Evolutionary conservation across 1,140 invertebrate species (phyloP).

Genomic region (Eriocheir sinensis): DNA sequence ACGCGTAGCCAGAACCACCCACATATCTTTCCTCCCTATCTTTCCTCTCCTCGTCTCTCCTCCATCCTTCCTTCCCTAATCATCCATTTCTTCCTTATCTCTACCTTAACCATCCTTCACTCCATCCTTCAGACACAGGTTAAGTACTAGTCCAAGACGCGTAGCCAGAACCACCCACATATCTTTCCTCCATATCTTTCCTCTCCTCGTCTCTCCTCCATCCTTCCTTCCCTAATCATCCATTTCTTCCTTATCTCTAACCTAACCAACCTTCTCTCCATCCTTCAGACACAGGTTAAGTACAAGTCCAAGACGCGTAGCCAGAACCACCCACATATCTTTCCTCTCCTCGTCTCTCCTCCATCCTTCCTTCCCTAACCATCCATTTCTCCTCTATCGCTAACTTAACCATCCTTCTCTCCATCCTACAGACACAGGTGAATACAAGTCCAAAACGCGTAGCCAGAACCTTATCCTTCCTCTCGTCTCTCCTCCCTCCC

Average conservation of each 20-base stretch:
- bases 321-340: too few species aligned
- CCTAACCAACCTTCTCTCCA: background rate
- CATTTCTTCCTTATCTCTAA: background rate
- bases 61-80: background rate
- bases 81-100: background rate
- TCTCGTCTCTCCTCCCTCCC: too few species aligned
- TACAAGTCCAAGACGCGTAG: slow-evolving; percentile 7
- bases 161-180: too few species aligned
- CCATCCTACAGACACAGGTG: background rate
- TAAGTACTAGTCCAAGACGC: background rate
- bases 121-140: background rate
- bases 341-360: too few species aligned
- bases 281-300: background rate
- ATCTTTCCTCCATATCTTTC: too few species aligned
- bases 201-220: background rate
- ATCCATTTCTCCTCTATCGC: background rate
- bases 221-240: background rate
- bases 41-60: too few species aligned
- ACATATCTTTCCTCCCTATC: too few species aligned
- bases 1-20: too few species aligned
- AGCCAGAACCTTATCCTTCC: too few species aligned
- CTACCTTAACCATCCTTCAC: background rate
- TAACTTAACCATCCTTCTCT: background rate
- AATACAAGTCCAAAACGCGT: background rate
- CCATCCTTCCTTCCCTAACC: background rate